Conservation (phyloP, 2,113 vertebrate genomes). For the Merops nubicus region DNA sequence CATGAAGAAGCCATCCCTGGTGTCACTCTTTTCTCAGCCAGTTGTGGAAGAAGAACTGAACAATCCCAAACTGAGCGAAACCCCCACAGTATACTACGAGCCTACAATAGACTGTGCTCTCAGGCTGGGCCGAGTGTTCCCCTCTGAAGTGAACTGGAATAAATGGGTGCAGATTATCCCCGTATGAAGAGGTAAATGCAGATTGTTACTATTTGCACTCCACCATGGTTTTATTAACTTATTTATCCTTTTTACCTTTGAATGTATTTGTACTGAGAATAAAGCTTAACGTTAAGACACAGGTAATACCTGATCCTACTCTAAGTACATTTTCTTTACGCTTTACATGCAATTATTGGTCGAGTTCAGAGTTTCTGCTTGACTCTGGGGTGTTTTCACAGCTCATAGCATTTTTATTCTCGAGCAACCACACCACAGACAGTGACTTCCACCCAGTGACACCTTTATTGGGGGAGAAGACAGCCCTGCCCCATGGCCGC, state of each 20-base stretch:
- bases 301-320: accelerated
- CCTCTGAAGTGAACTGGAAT: constrained; percentile 90
- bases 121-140: constrained; percentile 84
- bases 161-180: constrained; percentile 73
- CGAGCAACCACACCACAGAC: neutral
- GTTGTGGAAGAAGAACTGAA: neutral
- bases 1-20: constrained; percentile 53
- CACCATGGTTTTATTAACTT: neutral
- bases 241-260: constrained; percentile 37
- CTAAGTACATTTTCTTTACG: neutral
- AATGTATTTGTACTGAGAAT: constrained; percentile 5
- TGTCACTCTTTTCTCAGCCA: constrained; percentile 81
- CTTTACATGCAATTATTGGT: no score
- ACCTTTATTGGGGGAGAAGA: neutral
- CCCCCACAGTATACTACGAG: constrained; percentile 79
- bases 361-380: neutral
- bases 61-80: neutral
- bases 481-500: neutral
- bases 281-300: neutral
- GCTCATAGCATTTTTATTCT: neutral
- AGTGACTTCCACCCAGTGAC: neutral
- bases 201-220: neutral
- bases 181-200: neutral
- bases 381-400: accelerated
- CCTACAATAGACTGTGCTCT: constrained; percentile 88